Evolutionary conservation across 2,888 invertebrate genomes (phyloP), one percentile per base, ranked within the genome.

Genomic region (Caenorhabditis angaria): DNA sequence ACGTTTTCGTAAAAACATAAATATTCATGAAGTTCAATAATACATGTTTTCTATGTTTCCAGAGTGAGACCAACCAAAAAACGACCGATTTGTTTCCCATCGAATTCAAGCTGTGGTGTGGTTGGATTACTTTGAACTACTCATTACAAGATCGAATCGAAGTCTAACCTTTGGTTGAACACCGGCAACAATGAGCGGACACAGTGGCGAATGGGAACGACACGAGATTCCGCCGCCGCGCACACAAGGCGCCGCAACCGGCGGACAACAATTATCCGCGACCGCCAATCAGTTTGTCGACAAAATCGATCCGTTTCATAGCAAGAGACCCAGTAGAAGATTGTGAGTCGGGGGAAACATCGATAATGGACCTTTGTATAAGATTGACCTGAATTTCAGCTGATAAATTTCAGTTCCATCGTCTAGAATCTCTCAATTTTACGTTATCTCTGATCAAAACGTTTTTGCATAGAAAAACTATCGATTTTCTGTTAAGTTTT

Each of bases 281-380:
- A 84, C 85, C 32, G 86, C 86, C 24, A 85, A 84, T 70, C 86
- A 86, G 70, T 86, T 96, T 91, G 95, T 96, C 91, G 97, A 97
- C 92, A 94, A 96, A 90, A 97, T 97, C 91, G 97, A 97, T 91
- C 97, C 97, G 88, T 97, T 97, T 91, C 71, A 71, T 54, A 94
- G 94, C 87, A 97, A 97, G 91, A 92, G 95, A 88, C 85, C 84
- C 51, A 90, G 95, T 88, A 95, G 95, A 91, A 95, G 97, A 91
- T 96, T 97, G 91, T 81, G 29, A 61, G 65, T 32, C 8, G n/a
- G n/a, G n/a, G n/a, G n/a, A n/a, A 12, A 5, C 3, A 5, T 54
- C 5, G 24, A 14, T 20, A 6, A 25, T 27, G 2, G 25, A n/a
- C 10, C 47, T 61, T 55, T 35, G 27, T 8, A 53, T 2, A 60